Base-by-base conservation (phyloP, 92 coral and sea anemone species). In the Parazoanthus darwini region DNA sequence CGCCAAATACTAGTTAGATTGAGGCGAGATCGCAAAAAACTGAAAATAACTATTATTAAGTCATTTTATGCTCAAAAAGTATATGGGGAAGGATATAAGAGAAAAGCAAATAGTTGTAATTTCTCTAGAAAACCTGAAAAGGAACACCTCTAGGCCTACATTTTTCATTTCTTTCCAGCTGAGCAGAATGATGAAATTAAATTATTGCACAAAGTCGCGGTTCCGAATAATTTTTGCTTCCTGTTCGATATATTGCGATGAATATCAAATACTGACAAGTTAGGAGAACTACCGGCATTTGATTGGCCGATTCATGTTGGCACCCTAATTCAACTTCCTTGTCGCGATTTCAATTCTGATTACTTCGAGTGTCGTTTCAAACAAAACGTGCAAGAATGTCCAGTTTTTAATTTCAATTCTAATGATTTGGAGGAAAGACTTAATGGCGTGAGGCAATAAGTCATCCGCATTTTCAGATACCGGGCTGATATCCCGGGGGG, bases 351-450 rank as follows among this genome's bases (percentile, higher is more conserved):
- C 33, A 84, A 15, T 7, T 71, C 29, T 73, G 79, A 67, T 82
- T 82, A 68, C 76, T 67, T 82, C 51, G 22, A 82, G 65, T 23
- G 35, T 42, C 86, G 20, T 9, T 39, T 46, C 87, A 35, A 48
- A 70, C 79, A 7, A 35, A 84, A 84, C 79, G 87, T 84, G 79
- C 79, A 84, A 84, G 87, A 84, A 84, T 84, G 87, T 74, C 46
- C 16, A 71, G 37, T 26, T 84, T 37, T 84, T 71, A 84, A 84
- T 84, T 84, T 84, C 38, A 46, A 43, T 37, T 29, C 43, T 46
- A 72, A 84, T 84, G 68, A 84, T 9, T 63, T 48, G 23, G 63
- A 71, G 87, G 87, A 71, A 84, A 72, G 36, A 42, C 25, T 37
- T 82, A 65, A 82, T 82, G 78, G 87, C 66, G 35, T 9, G 23